phyloP scores from a whole-genome alignment of 2,888 invertebrate genomes.

The Dendrolimus pini region DNA sequence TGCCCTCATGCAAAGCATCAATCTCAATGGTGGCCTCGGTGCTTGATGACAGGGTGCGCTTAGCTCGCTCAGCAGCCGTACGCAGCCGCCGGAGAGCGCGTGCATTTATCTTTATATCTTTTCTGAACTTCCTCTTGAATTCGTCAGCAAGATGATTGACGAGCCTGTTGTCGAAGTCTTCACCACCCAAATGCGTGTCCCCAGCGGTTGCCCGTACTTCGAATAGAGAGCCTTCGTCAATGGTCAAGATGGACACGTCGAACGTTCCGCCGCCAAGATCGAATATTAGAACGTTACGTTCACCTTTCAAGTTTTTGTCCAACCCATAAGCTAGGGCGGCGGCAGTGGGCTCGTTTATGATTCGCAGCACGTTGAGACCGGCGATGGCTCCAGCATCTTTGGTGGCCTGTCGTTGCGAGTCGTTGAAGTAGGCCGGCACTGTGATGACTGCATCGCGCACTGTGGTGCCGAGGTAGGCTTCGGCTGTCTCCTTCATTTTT shows the following conservation, averaged over 20 bases:
- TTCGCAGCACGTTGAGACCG: constrained; percentile 87
- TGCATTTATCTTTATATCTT: constrained; percentile 80
- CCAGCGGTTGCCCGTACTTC: constrained; percentile 90
- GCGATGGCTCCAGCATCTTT: constrained; percentile 89
- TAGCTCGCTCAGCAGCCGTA: constrained; percentile 87
- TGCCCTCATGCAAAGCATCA: constrained; percentile 83
- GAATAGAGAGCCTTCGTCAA: constrained; percentile 84
- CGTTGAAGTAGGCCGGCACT: constrained; percentile 88
- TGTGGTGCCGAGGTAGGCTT: constrained; percentile 80
- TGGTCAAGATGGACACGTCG: constrained; percentile 89
- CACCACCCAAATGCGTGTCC: constrained; percentile 89
- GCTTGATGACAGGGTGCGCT: constrained; percentile 85
- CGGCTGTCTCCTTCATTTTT: constrained; percentile 80
- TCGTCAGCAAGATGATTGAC: constrained; percentile 82
- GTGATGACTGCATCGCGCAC: constrained; percentile 87
- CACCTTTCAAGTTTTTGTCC: constrained; percentile 80
- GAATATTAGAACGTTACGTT: constrained; percentile 80
- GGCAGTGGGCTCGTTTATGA: constrained; percentile 89
- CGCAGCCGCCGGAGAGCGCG: constrained; percentile 82
- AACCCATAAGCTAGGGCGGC: constrained; percentile 85
- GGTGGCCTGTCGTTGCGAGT: constrained; percentile 85
- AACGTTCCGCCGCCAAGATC: constrained; percentile 83
- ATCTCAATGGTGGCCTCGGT: constrained; percentile 86
- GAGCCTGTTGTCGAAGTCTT: constrained; percentile 81
- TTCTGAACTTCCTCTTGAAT: constrained; percentile 82